Evolutionary conservation across 2,888 invertebrate species (phyloP).

Genomic region (Dicyrtomina minuta): DNA sequence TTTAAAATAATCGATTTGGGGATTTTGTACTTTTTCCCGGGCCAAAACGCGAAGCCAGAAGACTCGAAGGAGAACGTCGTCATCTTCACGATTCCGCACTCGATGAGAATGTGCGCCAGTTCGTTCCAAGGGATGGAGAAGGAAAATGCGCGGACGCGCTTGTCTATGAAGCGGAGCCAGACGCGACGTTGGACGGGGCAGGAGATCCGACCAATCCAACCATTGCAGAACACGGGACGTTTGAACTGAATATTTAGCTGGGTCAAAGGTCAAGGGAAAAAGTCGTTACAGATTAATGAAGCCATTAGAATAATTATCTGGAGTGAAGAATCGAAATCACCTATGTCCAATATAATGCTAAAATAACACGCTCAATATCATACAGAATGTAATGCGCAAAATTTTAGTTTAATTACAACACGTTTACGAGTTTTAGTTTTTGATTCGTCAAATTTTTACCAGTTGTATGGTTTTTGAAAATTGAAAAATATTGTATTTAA

Average conservation of each 20-base stretch:
- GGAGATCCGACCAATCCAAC: slow-evolving; percentile 21
- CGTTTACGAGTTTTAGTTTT: too few relatives aligned
- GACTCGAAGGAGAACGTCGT: slow-evolving; percentile 22
- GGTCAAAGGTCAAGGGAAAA: too few relatives aligned
- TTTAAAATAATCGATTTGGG: neutral
- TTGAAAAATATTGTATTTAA: too few relatives aligned
- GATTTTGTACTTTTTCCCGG: slow-evolving; percentile 19
- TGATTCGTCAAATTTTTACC: too few relatives aligned
- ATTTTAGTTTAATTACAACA: too few relatives aligned
- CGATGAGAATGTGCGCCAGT: slow-evolving; percentile 24
- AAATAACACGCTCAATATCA: neutral
- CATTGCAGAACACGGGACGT: slow-evolving; percentile 15
- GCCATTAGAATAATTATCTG: too few relatives aligned
- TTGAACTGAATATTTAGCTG: slow-evolving; percentile 21
- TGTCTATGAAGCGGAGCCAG: neutral
- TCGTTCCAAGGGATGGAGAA: slow-evolving; percentile 25
- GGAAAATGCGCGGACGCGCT: neutral
- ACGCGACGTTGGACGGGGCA: slow-evolving; percentile 19
- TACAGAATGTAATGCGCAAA: too few relatives aligned
- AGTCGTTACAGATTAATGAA: too few relatives aligned
- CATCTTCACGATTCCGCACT: slow-evolving; percentile 13
- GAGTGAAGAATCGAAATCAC: too few relatives aligned
- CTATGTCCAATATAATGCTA: neutral
- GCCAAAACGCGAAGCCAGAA: slow-evolving; percentile 26
- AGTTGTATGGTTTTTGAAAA: too few relatives aligned